phyloP scores from a whole-genome alignment of 2,888 invertebrate species.

The Xestia sexstrigata region DNA sequence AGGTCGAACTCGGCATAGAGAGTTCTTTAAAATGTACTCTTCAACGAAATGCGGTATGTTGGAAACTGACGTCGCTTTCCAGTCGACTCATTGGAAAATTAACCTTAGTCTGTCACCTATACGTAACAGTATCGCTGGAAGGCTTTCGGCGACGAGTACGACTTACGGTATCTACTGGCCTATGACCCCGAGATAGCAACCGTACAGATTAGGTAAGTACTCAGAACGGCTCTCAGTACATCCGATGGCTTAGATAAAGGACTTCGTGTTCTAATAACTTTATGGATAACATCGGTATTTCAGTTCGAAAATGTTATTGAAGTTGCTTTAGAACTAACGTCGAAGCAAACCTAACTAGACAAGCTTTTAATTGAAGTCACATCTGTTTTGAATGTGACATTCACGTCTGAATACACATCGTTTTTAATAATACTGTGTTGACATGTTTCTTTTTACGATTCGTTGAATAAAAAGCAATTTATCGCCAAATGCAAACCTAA shows the following conservation, averaged over 20 bases:
- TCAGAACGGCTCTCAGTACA: slow-evolving; percentile 74
- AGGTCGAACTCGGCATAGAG: slow-evolving; percentile 77
- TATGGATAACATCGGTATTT: slow-evolving; percentile 74
- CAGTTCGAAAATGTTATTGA: slow-evolving; percentile 64
- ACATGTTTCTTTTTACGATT: slow-evolving; percentile 76
- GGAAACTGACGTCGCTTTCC: slow-evolving; percentile 59
- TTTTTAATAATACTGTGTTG: slow-evolving; percentile 74
- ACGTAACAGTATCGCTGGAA: slow-evolving; percentile 70
- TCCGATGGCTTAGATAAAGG: slow-evolving; percentile 80
- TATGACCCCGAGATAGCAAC: slow-evolving; percentile 83
- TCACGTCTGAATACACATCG: slow-evolving; percentile 36
- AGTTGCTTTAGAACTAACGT: slow-evolving; percentile 49
- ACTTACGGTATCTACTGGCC: slow-evolving; percentile 85
- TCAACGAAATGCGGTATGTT: slow-evolving; percentile 74
- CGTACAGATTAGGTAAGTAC: slow-evolving; percentile 81
- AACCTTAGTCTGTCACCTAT: slow-evolving; percentile 70
- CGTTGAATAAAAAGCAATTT: slow-evolving; percentile 84
- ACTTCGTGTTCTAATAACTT: slow-evolving; percentile 76
- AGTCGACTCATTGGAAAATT: slow-evolving; percentile 69
- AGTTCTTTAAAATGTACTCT: slow-evolving; percentile 74
- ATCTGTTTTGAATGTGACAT: slow-evolving; percentile 38
- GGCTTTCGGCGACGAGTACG: slow-evolving; percentile 58
- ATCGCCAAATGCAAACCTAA: slow-evolving; percentile 85
- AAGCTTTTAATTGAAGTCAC: slow-evolving; percentile 49
- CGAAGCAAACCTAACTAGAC: slow-evolving; percentile 25